Conservation (phyloP, 2,888 invertebrate species). For the Microctonus hyperodae region DNA sequence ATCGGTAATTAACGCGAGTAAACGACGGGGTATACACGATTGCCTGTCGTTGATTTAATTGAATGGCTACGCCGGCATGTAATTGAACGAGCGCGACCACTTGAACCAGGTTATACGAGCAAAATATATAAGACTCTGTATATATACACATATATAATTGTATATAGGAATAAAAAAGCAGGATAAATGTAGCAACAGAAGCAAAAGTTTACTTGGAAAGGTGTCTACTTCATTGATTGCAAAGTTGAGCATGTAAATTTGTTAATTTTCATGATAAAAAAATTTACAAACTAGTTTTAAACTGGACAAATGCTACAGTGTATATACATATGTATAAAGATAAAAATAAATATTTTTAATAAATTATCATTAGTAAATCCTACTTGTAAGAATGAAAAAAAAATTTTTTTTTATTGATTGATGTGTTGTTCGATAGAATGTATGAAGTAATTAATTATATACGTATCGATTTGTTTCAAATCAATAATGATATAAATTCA, state of each 20-base stretch:
- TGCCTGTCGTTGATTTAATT: slow-evolving; percentile 37
- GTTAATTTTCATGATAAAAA: not conserved
- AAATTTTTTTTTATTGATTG: no score
- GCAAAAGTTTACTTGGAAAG: slow-evolving; percentile 21
- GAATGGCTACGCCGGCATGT: slow-evolving; percentile 32
- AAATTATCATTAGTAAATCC: no score
- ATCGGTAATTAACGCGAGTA: slow-evolving; percentile 38
- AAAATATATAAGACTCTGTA: not conserved
- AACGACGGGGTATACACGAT: slow-evolving; percentile 21
- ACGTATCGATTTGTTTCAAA: not conserved
- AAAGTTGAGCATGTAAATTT: slow-evolving; percentile 30
- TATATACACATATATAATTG: no score
- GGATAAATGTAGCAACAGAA: not conserved
- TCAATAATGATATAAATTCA: not conserved
- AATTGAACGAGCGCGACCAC: slow-evolving; percentile 35
- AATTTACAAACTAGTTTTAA: not conserved
- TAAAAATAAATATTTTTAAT: no score
- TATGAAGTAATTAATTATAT: not conserved
- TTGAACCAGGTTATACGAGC: slow-evolving; percentile 20
- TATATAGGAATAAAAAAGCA: no score
- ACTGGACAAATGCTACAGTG: not conserved
- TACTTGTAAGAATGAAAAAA: no score
- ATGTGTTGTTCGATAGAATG: not conserved
- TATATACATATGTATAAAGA: not conserved
- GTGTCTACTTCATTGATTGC: slow-evolving; percentile 48